These are phyloP conservation scores for Epizoanthus stellaris DNA, from an alignment of 92 coral and sea anemone genomes.

Conservation along the genomic window DNA sequence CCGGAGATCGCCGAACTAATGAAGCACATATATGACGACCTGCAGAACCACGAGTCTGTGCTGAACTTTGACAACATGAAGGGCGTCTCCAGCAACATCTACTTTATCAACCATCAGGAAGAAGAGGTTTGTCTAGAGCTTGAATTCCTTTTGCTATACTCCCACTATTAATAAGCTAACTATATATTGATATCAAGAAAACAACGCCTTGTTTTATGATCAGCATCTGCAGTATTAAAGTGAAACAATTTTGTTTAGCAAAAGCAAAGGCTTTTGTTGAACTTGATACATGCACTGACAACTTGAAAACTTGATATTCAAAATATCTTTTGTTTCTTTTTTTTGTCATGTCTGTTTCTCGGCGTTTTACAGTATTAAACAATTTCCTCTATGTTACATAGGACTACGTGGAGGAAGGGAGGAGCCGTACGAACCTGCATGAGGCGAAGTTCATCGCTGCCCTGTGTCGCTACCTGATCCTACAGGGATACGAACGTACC, in stretches of 20 bases:
- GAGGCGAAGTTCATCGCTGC: slow-evolving; percentile 93
- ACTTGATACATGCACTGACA: no score
- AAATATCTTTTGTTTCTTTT: no score
- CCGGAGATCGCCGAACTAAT: slow-evolving; percentile 92
- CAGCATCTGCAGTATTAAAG: no score
- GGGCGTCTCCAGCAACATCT: slow-evolving; percentile 78
- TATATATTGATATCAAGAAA: no score
- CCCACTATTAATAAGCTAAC: no score
- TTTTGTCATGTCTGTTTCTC: no score
- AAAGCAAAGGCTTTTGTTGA: no score
- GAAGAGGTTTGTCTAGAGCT: slow-evolving; percentile 66
- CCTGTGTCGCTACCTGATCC: slow-evolving; percentile 88
- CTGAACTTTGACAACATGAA: slow-evolving; percentile 70
- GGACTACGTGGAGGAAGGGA: slow-evolving; percentile 88
- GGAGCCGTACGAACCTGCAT: slow-evolving; percentile 87
- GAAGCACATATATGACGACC: slow-evolving; percentile 76
- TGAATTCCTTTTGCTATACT: no score
- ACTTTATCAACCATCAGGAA: slow-evolving; percentile 78
- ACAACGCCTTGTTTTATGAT: no score
- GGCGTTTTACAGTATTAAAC: background rate
- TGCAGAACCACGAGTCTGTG: slow-evolving; percentile 88
- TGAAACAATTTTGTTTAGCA: no score
- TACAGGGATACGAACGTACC: slow-evolving; percentile 84
- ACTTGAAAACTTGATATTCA: no score
- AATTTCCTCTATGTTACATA: slow-evolving; percentile 3